A percentile compares a stretch with the other conserved stretches of the same genome.
These are phyloP conservation scores for Plestiodon gilberti DNA, from an alignment of 2,113 vertebrate genomes.

Conservation along the genomic window DNA sequence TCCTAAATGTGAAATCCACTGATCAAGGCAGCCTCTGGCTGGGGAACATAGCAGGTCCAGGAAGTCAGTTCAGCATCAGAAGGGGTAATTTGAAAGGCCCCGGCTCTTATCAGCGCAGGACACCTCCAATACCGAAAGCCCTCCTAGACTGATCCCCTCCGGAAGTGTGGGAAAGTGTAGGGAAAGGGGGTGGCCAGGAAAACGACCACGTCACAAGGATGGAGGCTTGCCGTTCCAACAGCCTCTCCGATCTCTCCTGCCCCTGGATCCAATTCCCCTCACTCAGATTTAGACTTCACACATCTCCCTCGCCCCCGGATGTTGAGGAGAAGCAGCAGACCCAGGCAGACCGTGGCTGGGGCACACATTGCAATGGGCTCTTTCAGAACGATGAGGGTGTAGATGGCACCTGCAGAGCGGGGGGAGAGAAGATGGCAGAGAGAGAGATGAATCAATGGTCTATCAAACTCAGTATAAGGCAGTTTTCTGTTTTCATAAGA, in stretches of 20 bases:
- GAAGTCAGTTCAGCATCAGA: background rate
- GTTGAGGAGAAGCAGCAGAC: conserved; percentile 76
- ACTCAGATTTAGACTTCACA: conserved; percentile 57
- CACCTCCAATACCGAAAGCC: background rate
- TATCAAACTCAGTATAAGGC: no score
- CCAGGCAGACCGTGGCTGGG: conserved; percentile 72
- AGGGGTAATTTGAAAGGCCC: background rate
- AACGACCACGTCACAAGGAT: background rate
- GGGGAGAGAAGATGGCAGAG: background rate
- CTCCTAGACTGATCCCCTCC: background rate
- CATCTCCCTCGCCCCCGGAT: conserved; percentile 42
- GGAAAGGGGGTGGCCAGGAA: background rate
- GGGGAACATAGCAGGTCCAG: background rate
- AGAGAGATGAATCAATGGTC: no score
- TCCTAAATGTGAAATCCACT: background rate
- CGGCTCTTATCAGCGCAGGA: no score
- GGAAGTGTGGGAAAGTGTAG: background rate
- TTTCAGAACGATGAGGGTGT: conserved; percentile 75
- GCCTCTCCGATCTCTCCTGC: fast-evolving
- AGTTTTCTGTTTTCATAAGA: background rate
- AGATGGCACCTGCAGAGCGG: conserved; percentile 76
- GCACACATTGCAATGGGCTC: conserved; percentile 74
- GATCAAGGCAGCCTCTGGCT: background rate
- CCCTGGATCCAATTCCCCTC: background rate
- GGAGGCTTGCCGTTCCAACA: background rate